Base-by-base conservation (phyloP, 2,797 vertebrate genomes). In the Acanthurus lineatus region DNA sequence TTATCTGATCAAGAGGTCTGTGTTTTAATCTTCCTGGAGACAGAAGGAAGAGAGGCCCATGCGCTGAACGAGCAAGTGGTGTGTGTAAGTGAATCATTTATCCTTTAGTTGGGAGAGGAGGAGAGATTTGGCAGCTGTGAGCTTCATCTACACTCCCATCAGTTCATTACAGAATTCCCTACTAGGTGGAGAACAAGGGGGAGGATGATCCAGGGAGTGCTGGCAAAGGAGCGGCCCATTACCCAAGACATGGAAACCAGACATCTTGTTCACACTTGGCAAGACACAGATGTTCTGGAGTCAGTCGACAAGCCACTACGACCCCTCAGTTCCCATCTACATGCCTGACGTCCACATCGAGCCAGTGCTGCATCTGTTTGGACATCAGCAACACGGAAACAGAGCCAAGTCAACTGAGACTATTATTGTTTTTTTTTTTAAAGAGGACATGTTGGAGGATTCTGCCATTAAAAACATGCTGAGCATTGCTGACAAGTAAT, bases 1-100 rank as follows among this genome's bases (percentile, higher is more conserved):
- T 94, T 92, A 91, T 93, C 86, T 83, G 89, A 93, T 91, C 83
- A 89, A 90, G 81, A 85, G 78, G 87, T 79, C 83, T 74, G 72
- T 79, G 82, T 91, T 94, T 92, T 93, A 93, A 94, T 95, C 93
- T 93, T 89, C 81, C 68, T 48, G 40, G 71, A 89, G 89, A 91
- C 90, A 90, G 89, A 85, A 69, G 65, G 75, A 77, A 70, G 72
- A 78, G 68, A 51, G 81, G 90, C 86, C 74, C 72, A 77, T 19
- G 64, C 47, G 35, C 79, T 59, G 62, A 89, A 74, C 67, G 71
- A 88, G 83, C 79, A 77, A 88, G 86, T 86, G 84, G 78, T 85
- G 81, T 89, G 85, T 86, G 82, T 89, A 88, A 92, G 89, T 84
- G 85, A 91, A 81, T 91, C 84, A 90, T 93, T 92, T 92, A 91